Percentiles rank a stretch among this genome's conserved stretches.
These are phyloP conservation scores for Tribolium freemani DNA, from an alignment of 2,888 invertebrate species.

Conservation along the genomic window DNA sequence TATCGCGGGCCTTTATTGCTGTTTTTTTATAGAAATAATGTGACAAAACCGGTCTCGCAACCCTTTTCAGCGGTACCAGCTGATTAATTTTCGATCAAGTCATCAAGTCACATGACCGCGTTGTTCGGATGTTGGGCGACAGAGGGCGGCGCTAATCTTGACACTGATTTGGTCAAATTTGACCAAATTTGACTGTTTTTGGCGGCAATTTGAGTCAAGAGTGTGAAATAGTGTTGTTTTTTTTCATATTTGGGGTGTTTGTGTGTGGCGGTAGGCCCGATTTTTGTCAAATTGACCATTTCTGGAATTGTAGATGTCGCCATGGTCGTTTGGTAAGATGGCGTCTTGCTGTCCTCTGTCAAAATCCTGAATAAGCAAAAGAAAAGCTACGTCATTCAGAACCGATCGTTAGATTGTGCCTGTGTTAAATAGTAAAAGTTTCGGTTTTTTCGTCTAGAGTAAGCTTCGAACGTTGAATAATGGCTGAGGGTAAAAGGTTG, in stretches of 20 bases:
- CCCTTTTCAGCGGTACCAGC: not conserved
- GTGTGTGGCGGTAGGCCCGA: not conserved
- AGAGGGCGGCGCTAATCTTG: not conserved
- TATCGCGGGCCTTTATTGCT: no score
- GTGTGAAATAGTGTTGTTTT: not conserved
- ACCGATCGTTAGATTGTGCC: constrained; percentile 59
- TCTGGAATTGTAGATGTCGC: constrained; percentile 4
- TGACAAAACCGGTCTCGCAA: no score
- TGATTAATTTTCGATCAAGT: not conserved
- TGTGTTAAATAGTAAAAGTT: constrained; percentile 42
- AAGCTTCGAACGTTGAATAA: constrained; percentile 50
- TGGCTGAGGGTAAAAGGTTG: constrained; percentile 64
- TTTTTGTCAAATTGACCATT: not conserved
- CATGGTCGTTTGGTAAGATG: not conserved
- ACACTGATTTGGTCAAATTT: not conserved
- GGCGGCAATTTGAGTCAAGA: not conserved
- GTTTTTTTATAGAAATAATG: no score
- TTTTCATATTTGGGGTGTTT: not conserved
- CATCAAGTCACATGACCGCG: not conserved
- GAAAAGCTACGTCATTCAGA: constrained; percentile 64
- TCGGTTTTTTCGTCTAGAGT: constrained; percentile 44
- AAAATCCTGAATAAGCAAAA: constrained; percentile 48
- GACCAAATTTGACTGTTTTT: not conserved
- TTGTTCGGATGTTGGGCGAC: not conserved
- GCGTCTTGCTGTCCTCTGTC: constrained; percentile 51